These are phyloP conservation scores for Zapus hudsonius DNA, from an alignment of 2,113 vertebrate genomes.

Conservation along the genomic window DNA sequence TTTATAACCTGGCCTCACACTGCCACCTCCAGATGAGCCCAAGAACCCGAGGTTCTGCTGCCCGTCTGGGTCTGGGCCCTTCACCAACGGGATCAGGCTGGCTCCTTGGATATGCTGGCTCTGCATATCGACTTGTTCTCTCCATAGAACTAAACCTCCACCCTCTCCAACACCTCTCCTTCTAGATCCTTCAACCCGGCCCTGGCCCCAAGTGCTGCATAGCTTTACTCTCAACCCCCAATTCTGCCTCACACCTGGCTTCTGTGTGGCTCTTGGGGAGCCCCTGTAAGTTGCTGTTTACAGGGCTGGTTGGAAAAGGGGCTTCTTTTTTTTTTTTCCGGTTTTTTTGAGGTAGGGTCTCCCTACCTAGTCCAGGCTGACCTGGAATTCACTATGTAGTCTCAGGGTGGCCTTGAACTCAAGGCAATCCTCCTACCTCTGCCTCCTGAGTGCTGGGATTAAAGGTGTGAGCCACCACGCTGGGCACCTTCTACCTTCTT, in stretches of 20 bases:
- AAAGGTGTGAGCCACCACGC: no score
- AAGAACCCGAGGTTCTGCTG: no score
- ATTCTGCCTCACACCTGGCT: neutral
- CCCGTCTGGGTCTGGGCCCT: neutral
- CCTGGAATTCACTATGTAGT: no score
- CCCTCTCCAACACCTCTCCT: neutral
- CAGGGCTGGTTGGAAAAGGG: neutral
- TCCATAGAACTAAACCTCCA: fast-evolving
- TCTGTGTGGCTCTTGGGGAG: neutral
- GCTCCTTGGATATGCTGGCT: neutral
- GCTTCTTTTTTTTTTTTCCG: no score
- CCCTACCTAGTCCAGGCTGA: no score
- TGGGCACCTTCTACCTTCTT: no score
- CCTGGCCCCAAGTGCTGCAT: neutral
- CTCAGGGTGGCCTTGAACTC: no score
- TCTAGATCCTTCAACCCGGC: neutral
- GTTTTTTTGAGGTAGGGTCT: no score
- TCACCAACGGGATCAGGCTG: neutral
- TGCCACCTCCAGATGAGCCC: neutral
- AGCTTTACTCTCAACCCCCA: neutral
- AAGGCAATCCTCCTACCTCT: no score
- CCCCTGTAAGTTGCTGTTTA: no score
- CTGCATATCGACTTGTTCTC: neutral
- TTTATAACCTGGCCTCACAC: neutral
- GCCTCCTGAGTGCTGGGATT: no score